Conservation (phyloP, 2,797 vertebrate species). For the Yasuhikotakia modesta region DNA sequence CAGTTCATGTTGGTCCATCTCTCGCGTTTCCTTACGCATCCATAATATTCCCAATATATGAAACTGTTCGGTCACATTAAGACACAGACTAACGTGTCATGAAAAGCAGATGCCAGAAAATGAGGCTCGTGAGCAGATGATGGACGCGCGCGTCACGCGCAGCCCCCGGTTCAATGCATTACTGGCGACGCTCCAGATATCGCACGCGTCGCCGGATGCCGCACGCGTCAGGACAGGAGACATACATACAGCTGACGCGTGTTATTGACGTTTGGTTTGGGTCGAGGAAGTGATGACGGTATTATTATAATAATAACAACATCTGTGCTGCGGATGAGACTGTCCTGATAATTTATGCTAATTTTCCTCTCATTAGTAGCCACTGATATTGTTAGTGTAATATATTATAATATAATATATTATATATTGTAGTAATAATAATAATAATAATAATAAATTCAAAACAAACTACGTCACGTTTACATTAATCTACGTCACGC, state of each 20-base stretch:
- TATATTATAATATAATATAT: too few species aligned
- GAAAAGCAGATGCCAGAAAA: constrained; percentile 17
- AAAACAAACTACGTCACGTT: too few species aligned
- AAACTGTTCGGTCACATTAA: background rate
- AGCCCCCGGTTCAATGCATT: constrained; percentile 50
- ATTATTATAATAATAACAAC: background rate
- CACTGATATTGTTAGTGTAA: too few species aligned
- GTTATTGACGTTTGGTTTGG: background rate
- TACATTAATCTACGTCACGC: too few species aligned
- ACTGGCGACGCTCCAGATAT: constrained; percentile 39
- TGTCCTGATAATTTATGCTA: too few species aligned
- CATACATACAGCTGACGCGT: background rate
- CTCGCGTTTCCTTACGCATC: constrained; percentile 9
- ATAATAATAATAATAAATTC: too few species aligned
- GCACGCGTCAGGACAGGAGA: background rate
- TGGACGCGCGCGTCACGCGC: constrained; percentile 50
- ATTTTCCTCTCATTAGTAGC: too few species aligned
- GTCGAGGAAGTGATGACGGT: background rate
- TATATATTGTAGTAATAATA: too few species aligned
- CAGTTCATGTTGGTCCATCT: constrained; percentile 51
- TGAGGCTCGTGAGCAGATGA: background rate
- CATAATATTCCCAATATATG: background rate
- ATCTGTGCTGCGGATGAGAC: too few species aligned
- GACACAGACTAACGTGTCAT: background rate
- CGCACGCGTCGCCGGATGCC: constrained; percentile 31